A percentile compares a stretch with the other conserved stretches of the same genome.
phyloP scores from a whole-genome alignment of 2,888 invertebrate species.

The Colostygia pectinataria region DNA sequence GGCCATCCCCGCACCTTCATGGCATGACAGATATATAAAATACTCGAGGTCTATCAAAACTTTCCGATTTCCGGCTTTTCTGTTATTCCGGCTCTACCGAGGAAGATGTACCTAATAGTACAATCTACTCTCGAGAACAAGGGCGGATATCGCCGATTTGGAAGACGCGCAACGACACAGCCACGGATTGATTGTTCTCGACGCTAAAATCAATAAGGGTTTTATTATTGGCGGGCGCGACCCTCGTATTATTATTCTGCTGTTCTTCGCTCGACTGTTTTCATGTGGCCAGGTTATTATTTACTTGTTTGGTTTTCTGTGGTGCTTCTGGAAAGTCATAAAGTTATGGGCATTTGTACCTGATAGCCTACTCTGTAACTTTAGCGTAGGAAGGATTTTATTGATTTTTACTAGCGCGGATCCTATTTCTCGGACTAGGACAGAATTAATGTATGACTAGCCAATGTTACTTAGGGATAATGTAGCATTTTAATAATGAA shows the following conservation, averaged over 20 bases:
- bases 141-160: conserved; percentile 77
- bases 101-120: not conserved
- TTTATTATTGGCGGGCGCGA: conserved; percentile 57
- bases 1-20: no score
- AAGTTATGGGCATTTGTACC: not conserved
- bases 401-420: no score
- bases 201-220: conserved; percentile 77
- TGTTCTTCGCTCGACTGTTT: conserved; percentile 17
- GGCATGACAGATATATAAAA: no score
- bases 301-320: conserved; percentile 6
- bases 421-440: no score
- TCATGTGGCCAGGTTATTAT: conserved; percentile 5
- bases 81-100: conserved; percentile 6
- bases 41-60: no score
- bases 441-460: no score
- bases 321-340: no score
- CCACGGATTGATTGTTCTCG: conserved; percentile 72
- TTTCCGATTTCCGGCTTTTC: not conserved
- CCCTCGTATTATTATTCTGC: conserved; percentile 18
- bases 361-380: no score
- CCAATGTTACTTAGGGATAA: no score
- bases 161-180: conserved; percentile 54
- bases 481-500: no score
- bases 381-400: no score
- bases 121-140: conserved; percentile 35